Base-by-base conservation (phyloP, 2,888 invertebrate species). In the Unio pictorum region DNA sequence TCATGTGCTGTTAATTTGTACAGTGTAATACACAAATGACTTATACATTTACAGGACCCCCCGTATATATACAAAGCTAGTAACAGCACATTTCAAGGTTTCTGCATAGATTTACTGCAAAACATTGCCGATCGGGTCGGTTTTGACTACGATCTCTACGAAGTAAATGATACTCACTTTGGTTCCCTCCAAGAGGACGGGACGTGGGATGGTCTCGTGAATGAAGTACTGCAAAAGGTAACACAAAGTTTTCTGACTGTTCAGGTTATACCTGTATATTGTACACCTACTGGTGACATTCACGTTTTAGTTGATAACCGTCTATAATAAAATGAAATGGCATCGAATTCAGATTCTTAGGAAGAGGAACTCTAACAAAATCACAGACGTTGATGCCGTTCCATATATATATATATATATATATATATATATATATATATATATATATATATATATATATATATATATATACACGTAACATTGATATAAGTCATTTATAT, bases 61-160 rank as follows among this genome's bases (percentile, higher is more conserved):
- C 92, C 92, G 2, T 92, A 92, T 81, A 87, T 92, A 20, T 90
- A 88, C 80, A 86, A 87, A 69, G 69, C 45, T 45, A 45, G 45
- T 45, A 45, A 45, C 45, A 15, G 45, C 45, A 45, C 45, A 15
- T 45, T 67, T 66, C 17, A 87, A 68, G 99, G 99, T 11, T 99
- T 98, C 88, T 99, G 98, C 89, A 96, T 98, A 74, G 98, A 99
- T 87, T 92, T 99, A 28, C 94, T 99, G 56, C 93, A 97, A 81
- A 94, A 95, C 89, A 96, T 99, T 69, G 93, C 95, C 55, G 93
- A 94, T 67, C 59, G 65, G 3, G 93, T 97, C 1, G 93, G 95
- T 76, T 98, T 98, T 87, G 96, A 96, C 84, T 99, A 97, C 89
- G 80, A 75, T 20, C 74, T 88, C 11, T 93, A 93, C 66, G 93